Evolutionary conservation across 2,888 invertebrate species (phyloP), one percentile per base, ranked within the genome.

Genomic region (Aleiodes leptofemur): DNA sequence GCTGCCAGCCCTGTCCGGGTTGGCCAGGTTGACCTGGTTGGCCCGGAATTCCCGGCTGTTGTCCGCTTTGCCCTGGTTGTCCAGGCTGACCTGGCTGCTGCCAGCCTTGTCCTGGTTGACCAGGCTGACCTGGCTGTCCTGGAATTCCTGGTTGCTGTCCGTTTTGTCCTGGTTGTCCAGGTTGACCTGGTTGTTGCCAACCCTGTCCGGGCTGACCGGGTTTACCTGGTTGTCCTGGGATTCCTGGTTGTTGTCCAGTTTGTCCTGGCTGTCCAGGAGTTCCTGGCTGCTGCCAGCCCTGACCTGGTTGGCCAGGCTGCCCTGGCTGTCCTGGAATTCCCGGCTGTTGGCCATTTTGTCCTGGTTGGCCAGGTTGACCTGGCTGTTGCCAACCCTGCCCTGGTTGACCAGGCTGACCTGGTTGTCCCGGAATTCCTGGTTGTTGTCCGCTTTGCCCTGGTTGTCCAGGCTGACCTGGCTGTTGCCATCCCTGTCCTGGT

Each of bases 241-340:
- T 73, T 0, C 71, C 71, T 1, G 82, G 78, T 64, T 64, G 8
- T 43, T 43, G 43, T 8, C 43, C 4, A 9, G 6, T 53, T 7
- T 81, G 79, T 8, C 53, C 43, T 5, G 74, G 57, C 43, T 76
- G 78, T 23, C 69, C 74, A 0, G 79, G 76, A 29, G 83, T 64
- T 23, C 51, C 66, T 38, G 50, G 61, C 3, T 66, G 55, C 9
- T 43, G 43, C 2, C 68, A 50, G n/a, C 51, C 29, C 13, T 55
- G 34, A 14, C 68, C 64, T 13, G 51, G 8, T 16, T 38, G 43
- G 0, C 64, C 34, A 1, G 68, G 74, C 23, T 64, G 78, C 69
- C 72, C 70, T 29, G 68, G 76, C 14, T 34, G 50, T 8, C 31
- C 48, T 11, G 82, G 78, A 0, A 78, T 73, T 1, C 73, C 48